A percentile compares a stretch with the other conserved stretches of the same genome.
Conservation (phyloP, 2,113 vertebrate species). For the Diadophis punctatus region DNA sequence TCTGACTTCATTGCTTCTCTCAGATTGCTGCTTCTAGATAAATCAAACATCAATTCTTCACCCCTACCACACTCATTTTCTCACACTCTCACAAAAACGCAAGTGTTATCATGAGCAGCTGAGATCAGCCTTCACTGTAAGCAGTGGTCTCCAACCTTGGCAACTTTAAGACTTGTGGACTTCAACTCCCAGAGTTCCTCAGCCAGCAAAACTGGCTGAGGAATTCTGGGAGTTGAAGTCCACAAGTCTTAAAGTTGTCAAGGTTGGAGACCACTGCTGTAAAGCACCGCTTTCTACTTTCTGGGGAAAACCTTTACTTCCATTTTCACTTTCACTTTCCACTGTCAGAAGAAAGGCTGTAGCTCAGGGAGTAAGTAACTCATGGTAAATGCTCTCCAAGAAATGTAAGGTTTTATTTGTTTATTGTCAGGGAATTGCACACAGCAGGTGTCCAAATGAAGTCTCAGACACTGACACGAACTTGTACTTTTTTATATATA, state of each 20-base stretch:
- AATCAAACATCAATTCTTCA: neutral
- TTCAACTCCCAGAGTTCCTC: too few relatives aligned
- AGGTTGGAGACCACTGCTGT: too few relatives aligned
- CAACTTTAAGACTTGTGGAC: too few relatives aligned
- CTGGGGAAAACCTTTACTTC: too few relatives aligned
- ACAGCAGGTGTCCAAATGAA: too few relatives aligned
- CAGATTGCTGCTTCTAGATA: neutral
- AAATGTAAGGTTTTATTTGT: neutral
- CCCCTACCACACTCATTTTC: neutral
- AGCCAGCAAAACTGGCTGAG: too few relatives aligned
- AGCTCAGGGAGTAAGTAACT: neutral
- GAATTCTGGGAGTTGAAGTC: too few relatives aligned
- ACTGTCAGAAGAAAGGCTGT: neutral
- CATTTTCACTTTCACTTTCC: neutral
- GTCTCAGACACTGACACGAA: too few relatives aligned
- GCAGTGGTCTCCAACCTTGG: too few relatives aligned
- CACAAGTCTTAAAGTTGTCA: too few relatives aligned
- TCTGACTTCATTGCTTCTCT: neutral
- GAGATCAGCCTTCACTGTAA: too few relatives aligned
- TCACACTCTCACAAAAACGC: neutral
- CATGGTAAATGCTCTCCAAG: neutral
- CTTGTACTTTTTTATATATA: neutral
- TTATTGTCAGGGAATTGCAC: too few relatives aligned
- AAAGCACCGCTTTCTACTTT: neutral
- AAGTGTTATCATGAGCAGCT: neutral